Evolutionary conservation across 2,888 invertebrate species (phyloP), one percentile per base, ranked within the genome.

Genomic region (Diplazon laetatorius): DNA sequence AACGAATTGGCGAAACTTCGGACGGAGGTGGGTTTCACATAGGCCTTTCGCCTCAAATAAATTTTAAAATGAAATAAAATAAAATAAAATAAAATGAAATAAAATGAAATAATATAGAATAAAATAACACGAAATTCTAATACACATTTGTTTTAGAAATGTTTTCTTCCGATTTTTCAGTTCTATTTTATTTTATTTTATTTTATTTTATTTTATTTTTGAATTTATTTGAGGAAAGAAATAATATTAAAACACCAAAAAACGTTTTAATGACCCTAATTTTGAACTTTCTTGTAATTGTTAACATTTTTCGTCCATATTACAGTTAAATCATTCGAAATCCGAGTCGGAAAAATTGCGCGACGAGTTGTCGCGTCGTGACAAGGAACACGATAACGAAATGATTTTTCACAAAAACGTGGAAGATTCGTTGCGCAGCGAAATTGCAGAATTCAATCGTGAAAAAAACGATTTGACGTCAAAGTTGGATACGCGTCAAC

Each of bases 401-500:
- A 66, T 85, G 6, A 66, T n/a, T 39, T 77, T 75, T 35, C 62
- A 85, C 25, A 82, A 82, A 46, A 71, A 81, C 20, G 85, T 85
- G 55, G 84, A 83, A 44, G 71, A 42, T 1, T 73, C 78, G 42
- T 57, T 86, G 1, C 68, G 77, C 52, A 37, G 37, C 1, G 65
- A 71, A 48, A 14, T 84, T 1, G n/a, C 3, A 16, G 65, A 82
- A 57, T 73, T 84, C 62, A 74, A 69, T 2, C 63, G 74, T 9
- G 75, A 75, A 30, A 63, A 69, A n/a, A 63, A 60, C 18, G 63
- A 82, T 30, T 69, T 85, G 14, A 76, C 82, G 44, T 20, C 42
- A 12, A 84, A 83, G 71, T 74, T 85, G 22, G 81, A 86, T 35
- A 83, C 60, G 8, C 82, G 82, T 63, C 85, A 86, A 63, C 79